Evolutionary conservation across 2,113 vertebrate species (phyloP).

Genomic region (Gadus macrocephalus): DNA sequence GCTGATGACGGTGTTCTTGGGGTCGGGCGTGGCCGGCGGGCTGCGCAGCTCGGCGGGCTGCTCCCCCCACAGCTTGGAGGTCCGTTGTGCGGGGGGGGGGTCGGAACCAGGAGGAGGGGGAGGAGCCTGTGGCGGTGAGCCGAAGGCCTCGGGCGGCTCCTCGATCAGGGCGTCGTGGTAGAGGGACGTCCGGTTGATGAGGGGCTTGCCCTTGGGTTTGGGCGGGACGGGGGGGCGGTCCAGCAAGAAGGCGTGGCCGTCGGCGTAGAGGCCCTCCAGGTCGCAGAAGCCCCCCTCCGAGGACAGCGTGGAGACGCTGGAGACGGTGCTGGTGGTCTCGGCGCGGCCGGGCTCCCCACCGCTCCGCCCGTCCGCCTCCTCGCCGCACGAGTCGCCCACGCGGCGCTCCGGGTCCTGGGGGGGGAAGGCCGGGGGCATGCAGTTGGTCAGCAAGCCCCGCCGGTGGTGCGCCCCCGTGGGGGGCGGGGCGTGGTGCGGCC

Average conservation of each 20-base stretch:
- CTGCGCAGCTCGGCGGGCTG: constrained; percentile 80
- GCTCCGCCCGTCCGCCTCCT: constrained; percentile 91
- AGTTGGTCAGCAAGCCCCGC: constrained; percentile 74
- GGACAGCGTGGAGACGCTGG: constrained; percentile 96
- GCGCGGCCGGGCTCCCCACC: constrained; percentile 88
- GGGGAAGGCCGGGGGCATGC: constrained; percentile 79
- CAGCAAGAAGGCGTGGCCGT: constrained; percentile 86
- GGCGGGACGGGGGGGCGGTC: constrained; percentile 95
- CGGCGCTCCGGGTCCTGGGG: constrained; percentile 81
- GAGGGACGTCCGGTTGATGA: constrained; percentile 87
- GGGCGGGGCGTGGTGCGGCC: constrained; percentile 63
- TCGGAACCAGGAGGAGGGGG: constrained; percentile 72
- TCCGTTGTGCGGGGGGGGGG: constrained; percentile 80
- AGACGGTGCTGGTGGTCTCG: constrained; percentile 97
- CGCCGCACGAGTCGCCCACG: constrained; percentile 89
- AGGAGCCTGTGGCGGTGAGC: constrained; percentile 79
- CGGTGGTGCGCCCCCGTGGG: constrained; percentile 69
- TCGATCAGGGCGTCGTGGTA: constrained; percentile 87
- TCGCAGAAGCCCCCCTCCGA: constrained; percentile 83
- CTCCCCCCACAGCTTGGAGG: constrained; percentile 93
- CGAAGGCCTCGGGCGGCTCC: constrained; percentile 83
- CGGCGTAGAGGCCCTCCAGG: constrained; percentile 89
- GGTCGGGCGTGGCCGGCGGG: constrained; percentile 82
- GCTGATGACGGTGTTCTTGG: constrained; percentile 91
- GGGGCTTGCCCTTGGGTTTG: constrained; percentile 94